Conservation (phyloP, 2,888 invertebrate genomes). For the Deroplatys truncata region DNA sequence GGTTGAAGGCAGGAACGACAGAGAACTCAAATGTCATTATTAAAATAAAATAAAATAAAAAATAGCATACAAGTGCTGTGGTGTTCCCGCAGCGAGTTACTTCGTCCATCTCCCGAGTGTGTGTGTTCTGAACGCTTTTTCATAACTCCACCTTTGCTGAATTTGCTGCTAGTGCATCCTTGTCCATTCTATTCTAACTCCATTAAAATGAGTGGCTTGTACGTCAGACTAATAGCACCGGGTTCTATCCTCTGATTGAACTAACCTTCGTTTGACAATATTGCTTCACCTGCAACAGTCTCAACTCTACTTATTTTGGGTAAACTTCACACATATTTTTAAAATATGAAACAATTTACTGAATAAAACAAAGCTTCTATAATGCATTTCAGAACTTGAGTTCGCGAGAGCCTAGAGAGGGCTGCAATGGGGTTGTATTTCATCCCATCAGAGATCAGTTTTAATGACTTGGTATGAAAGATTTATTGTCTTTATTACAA, state of each 20-base stretch:
- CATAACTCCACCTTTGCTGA: not conserved
- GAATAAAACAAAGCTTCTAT: too few relatives aligned
- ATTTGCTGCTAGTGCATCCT: not conserved
- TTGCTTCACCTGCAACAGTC: not conserved
- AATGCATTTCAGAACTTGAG: too few relatives aligned
- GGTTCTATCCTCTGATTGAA: not conserved
- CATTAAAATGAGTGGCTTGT: not conserved
- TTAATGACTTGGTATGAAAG: too few relatives aligned
- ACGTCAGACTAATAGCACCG: too few relatives aligned
- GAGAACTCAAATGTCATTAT: not conserved
- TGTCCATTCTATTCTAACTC: not conserved
- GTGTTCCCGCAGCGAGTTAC: not conserved
- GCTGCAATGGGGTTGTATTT: too few relatives aligned
- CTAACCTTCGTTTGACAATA: not conserved
- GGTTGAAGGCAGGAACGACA: not conserved
- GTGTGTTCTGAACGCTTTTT: not conserved
- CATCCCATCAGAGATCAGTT: too few relatives aligned
- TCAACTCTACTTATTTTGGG: too few relatives aligned
- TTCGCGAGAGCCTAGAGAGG: too few relatives aligned
- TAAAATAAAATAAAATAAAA: not conserved
- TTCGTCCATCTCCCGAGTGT: not conserved
- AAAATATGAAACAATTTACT: too few relatives aligned
- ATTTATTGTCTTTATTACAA: too few relatives aligned
- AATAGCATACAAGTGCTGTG: not conserved
- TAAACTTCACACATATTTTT: too few relatives aligned